Evolutionary conservation across 2,797 vertebrate genomes (phyloP).

Genomic region (Intellagama lesueurii): DNA sequence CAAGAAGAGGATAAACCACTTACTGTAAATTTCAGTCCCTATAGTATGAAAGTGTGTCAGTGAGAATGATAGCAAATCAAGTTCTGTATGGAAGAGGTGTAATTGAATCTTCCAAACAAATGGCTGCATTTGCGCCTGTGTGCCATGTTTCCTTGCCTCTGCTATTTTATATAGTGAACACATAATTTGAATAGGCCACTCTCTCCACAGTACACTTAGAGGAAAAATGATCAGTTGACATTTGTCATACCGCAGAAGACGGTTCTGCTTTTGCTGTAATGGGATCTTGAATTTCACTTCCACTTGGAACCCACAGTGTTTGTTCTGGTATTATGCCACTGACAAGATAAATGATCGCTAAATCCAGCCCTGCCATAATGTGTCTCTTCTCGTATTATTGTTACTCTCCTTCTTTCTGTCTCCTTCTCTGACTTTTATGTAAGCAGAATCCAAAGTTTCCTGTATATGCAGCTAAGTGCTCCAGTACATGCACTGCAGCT

Average conservation of each 20-base stretch:
- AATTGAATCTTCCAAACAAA: constrained; percentile 67
- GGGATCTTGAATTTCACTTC: background rate
- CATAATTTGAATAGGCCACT: constrained; percentile 37
- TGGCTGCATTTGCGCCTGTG: constrained; percentile 19
- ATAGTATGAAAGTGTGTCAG: constrained; percentile 56
- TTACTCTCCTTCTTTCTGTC: background rate
- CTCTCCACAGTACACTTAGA: background rate
- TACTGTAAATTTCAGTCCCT: constrained; percentile 58
- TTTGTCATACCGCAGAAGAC: constrained; percentile 41
- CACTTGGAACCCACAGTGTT: constrained; percentile 3
- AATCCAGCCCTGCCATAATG: background rate
- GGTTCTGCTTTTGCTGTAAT: constrained; percentile 22
- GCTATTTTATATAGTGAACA: constrained; percentile 35
- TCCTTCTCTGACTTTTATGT: background rate
- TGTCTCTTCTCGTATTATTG: constrained; percentile 5
- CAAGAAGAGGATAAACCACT: constrained; percentile 41
- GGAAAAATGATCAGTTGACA: constrained; percentile 28
- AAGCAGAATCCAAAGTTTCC: background rate
- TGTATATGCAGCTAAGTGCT: background rate
- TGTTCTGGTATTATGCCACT: constrained; percentile 7
- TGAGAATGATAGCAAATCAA: constrained; percentile 52
- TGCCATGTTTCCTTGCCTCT: constrained; percentile 44
- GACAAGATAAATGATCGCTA: constrained; percentile 19
- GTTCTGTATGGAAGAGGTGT: constrained; percentile 48
- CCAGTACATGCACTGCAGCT: background rate